Conservation (phyloP, 1,140 invertebrate species). For the Diuraphis noxia region DNA sequence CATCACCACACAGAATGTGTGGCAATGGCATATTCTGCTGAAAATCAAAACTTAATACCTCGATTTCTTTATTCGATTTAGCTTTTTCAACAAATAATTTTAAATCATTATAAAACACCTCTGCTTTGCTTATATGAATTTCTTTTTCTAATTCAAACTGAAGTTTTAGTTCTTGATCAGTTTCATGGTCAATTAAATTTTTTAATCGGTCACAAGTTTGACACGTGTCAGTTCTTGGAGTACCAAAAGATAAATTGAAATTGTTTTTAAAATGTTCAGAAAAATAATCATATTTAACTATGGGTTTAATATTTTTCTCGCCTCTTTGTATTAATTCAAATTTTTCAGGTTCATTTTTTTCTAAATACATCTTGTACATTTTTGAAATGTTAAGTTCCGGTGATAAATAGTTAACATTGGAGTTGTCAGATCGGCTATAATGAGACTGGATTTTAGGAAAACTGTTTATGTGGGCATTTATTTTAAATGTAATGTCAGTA, state of each 20-base stretch:
- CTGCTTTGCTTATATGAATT: not conserved
- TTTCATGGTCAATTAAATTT: constrained; percentile 26
- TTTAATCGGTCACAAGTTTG: constrained; percentile 3
- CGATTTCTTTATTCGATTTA: not conserved
- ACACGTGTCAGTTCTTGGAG: constrained; percentile 16
- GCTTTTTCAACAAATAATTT: constrained; percentile 13
- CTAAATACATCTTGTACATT: not conserved
- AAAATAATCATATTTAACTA: constrained; percentile 23
- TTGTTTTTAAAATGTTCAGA: constrained; percentile 5
- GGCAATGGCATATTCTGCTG: constrained; percentile 19
- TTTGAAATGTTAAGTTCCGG: not conserved
- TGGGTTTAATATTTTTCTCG: not conserved
- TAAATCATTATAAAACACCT: not conserved
- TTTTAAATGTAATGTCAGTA: not conserved
- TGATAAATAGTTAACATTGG: not conserved
- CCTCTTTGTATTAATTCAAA: not conserved
- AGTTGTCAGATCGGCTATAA: not conserved
- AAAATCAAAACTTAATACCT: constrained; percentile 6
- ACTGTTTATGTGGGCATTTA: not conserved
- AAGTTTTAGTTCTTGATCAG: not conserved
- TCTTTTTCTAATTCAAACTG: constrained; percentile 16
- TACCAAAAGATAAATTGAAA: constrained; percentile 13
- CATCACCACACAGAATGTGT: not conserved
- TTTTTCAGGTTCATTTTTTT: not conserved
- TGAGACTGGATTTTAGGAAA: not conserved